A percentile compares a stretch with the other conserved stretches of the same genome.
Evolutionary conservation across 2,113 vertebrate genomes (phyloP).

Genomic region (Pituophis catenifer): DNA sequence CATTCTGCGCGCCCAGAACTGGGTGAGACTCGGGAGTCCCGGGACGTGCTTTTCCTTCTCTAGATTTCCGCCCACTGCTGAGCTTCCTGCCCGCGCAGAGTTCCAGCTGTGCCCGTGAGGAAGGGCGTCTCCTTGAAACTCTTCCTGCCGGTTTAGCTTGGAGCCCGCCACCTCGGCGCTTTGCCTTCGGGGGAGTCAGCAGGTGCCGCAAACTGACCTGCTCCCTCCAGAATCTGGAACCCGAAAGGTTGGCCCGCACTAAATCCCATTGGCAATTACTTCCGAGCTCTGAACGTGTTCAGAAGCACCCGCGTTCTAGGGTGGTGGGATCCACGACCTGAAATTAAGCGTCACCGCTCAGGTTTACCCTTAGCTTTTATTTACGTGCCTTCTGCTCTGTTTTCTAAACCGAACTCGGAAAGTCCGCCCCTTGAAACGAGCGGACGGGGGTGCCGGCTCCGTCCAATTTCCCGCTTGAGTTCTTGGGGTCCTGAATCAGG

Average conservation of each 20-base stretch:
- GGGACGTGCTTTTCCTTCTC: background rate
- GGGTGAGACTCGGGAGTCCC: background rate
- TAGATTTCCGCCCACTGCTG: background rate
- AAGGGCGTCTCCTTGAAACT: background rate
- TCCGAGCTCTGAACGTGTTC: background rate
- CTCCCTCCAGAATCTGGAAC: background rate
- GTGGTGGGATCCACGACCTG: background rate
- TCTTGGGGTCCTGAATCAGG: background rate
- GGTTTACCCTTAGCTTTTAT: background rate
- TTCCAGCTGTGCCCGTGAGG: background rate
- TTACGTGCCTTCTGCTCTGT: background rate
- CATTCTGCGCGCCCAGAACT: background rate
- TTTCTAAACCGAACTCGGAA: background rate
- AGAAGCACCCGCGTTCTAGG: too few species aligned
- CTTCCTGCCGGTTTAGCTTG: background rate
- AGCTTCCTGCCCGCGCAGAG: background rate
- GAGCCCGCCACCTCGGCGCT: background rate
- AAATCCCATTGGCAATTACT: background rate
- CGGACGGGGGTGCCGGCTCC: background rate
- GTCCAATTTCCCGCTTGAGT: background rate
- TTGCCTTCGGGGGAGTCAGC: background rate
- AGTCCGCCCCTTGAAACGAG: too few species aligned
- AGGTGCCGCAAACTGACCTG: background rate
- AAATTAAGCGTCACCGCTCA: background rate
- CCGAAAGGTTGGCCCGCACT: background rate